These are phyloP conservation scores for Sakesphorus luctuosus DNA, from an alignment of 2,113 vertebrate genomes.

Conservation along the genomic window DNA sequence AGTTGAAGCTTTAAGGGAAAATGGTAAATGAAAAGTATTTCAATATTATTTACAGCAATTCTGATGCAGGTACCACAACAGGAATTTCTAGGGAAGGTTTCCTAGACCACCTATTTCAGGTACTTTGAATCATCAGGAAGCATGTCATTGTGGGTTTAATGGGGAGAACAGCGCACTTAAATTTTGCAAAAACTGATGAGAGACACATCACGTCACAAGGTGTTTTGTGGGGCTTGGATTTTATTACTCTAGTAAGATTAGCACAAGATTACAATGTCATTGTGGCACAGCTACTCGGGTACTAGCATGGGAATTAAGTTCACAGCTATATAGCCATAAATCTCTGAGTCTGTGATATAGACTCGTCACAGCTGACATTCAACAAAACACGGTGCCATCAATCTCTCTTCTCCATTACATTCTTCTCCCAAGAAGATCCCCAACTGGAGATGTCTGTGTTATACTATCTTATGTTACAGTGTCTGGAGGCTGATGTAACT, in stretches of 20 bases:
- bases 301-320: background rate
- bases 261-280: background rate
- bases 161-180: background rate
- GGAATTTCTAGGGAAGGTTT: background rate
- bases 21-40: background rate
- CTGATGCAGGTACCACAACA: background rate
- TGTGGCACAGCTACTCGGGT: background rate
- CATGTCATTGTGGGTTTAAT: background rate
- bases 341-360: background rate
- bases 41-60: background rate
- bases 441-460: background rate
- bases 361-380: background rate
- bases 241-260: background rate
- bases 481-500: conserved; percentile 16
- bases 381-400: background rate
- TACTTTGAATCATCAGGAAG: background rate
- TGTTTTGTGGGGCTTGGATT: background rate
- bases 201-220: background rate
- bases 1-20: background rate
- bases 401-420: background rate
- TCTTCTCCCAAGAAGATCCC: conserved; percentile 1
- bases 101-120: background rate
- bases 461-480: background rate
- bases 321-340: background rate
- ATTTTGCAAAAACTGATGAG: background rate